phyloP scores from a whole-genome alignment of 2,113 vertebrate genomes.

The Elaphurus davidianus region DNA sequence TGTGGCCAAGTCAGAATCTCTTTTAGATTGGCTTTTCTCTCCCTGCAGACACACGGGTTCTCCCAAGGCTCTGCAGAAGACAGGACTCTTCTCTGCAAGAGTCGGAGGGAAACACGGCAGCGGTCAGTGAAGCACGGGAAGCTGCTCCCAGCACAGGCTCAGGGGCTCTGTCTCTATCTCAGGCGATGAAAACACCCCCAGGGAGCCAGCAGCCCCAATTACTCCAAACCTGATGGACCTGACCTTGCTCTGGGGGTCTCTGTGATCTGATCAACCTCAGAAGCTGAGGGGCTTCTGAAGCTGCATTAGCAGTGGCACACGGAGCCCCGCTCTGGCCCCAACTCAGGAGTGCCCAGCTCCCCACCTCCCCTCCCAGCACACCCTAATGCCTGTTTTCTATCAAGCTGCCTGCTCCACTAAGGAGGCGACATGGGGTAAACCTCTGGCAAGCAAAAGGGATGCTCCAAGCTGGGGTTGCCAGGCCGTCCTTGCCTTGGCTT shows the following conservation, averaged over 20 bases:
- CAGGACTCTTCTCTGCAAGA: neutral
- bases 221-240: neutral
- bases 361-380: accelerated
- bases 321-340: neutral
- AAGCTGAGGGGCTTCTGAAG: neutral
- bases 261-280: neutral
- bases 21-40: neutral
- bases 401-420: neutral
- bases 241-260: neutral
- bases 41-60: neutral
- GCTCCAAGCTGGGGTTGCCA: neutral
- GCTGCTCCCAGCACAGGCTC: no score
- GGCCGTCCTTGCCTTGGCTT: neutral
- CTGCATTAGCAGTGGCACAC: neutral
- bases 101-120: neutral
- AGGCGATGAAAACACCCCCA: accelerated
- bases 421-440: neutral
- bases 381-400: neutral
- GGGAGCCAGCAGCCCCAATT: neutral
- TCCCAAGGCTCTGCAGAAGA: neutral
- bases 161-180: neutral
- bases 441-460: neutral
- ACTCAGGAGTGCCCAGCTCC: neutral
- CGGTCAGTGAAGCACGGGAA: neutral
- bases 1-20: neutral